Evolutionary conservation across 2,797 vertebrate genomes (phyloP).

Genomic region (Cryptoblepharus egeriae): DNA sequence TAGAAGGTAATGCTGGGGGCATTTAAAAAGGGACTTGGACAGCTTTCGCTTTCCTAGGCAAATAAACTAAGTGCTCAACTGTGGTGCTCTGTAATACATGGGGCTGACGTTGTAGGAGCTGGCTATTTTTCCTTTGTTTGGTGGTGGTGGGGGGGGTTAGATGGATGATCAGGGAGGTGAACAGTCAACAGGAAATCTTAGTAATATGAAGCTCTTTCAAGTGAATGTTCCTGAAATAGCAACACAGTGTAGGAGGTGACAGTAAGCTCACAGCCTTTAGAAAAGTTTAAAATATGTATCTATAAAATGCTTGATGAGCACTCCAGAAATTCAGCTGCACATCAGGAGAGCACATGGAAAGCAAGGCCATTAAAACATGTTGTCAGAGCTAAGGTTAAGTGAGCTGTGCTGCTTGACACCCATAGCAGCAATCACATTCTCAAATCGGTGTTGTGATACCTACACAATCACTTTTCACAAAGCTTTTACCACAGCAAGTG

Average conservation of each 20-base stretch:
- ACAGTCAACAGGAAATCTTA: not conserved
- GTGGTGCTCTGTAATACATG: not conserved
- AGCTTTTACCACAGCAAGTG: not conserved
- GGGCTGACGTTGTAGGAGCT: not conserved
- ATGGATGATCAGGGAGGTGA: not conserved
- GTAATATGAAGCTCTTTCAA: constrained; percentile 2
- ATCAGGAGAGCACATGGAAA: not conserved
- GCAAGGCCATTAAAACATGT: not conserved
- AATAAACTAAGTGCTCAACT: not conserved
- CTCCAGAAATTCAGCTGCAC: not conserved
- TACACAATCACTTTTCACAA: not conserved
- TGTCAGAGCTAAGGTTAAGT: not conserved
- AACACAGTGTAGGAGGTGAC: not conserved
- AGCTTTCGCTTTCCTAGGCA: not conserved
- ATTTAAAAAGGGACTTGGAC: not conserved
- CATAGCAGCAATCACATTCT: not conserved
- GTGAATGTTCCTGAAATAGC: constrained; percentile 2
- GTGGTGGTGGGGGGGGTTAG: no score
- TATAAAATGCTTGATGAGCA: not conserved
- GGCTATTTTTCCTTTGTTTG: not conserved
- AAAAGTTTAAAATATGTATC: not conserved
- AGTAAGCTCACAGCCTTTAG: not conserved
- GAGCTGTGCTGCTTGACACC: not conserved
- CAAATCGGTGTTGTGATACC: not conserved
- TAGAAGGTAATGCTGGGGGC: not conserved